Evolutionary conservation across 2,888 invertebrate species (phyloP).

Genomic region (Tipula confusa): DNA sequence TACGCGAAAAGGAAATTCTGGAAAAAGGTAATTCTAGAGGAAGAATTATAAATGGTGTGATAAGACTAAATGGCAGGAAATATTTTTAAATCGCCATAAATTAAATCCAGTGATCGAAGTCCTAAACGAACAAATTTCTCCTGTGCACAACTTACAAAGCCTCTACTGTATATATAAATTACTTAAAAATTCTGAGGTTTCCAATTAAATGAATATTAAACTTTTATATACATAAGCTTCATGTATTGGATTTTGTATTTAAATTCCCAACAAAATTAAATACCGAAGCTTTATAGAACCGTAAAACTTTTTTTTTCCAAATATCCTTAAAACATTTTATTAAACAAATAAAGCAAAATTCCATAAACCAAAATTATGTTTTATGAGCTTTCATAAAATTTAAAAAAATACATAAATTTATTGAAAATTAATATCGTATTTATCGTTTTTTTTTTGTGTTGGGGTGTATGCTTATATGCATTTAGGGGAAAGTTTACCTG

Average conservation of each 20-base stretch:
- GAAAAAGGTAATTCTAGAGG: no score
- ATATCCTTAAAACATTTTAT: not conserved
- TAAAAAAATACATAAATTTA: not conserved
- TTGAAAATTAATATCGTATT: slow-evolving; percentile 20
- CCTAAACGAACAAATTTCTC: no score
- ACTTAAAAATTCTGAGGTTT: not conserved
- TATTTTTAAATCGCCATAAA: no score
- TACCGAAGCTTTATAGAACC: not conserved
- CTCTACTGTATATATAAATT: no score
- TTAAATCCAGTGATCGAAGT: no score
- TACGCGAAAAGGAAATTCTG: no score
- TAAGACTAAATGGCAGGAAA: no score
- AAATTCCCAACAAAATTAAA: not conserved
- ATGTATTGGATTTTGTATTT: not conserved
- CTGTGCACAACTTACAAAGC: no score
- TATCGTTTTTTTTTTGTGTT: not conserved
- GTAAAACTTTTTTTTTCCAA: not conserved
- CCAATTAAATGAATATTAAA: not conserved
- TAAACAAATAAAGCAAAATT: slow-evolving; percentile 16
- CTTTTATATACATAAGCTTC: not conserved
- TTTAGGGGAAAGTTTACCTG: not conserved
- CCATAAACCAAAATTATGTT: not conserved
- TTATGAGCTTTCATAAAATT: slow-evolving; percentile 13
- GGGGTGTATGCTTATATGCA: not conserved
- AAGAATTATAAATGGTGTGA: no score